Base-by-base conservation (phyloP, 2,888 invertebrate species). In the Acrobasis suavella region DNA sequence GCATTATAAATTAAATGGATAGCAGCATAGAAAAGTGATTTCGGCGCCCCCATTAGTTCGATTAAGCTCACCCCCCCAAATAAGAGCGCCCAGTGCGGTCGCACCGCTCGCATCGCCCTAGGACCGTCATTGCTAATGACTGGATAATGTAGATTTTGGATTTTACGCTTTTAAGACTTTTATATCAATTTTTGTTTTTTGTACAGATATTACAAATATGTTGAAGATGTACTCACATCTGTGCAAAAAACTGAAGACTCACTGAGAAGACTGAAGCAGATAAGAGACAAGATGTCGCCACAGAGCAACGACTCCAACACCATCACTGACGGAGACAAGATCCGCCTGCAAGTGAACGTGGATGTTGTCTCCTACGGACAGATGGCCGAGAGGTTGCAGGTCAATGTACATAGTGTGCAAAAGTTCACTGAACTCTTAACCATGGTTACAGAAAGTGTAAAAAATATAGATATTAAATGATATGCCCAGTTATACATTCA, bases 241-340 rank as follows among this genome's bases (percentile, higher is more conserved):
- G 98, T 99, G 10, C 97, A 97, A 83, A 98, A 96, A 90, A 99
- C 98, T 72, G 98, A 99, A 82, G 98, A 98, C 81, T 98, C 98
- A 63, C 89, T 99, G 69, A 95, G 97, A 79, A 94, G 98, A 73
- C 92, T 99, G 80, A 98, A 98, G 87, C 96, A 96, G 85, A 95
- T 96, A 17, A 94, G 97, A 67, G 96, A 96, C 65, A 93, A 93
- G 78, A 78, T 81, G 56, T 77, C 84, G 65, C 82, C 81, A 38
- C 87, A 85, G 82, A 86, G 86, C 62, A 89, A 82, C 64, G 95
- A 94, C 67, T 89, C 81, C 68, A 93, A 93, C 55, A 94, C 94
- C n/a, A 89, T 95, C 68, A 95, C 95, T 37, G 99, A 99, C 80
- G 98, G 98, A 81, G 97, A 98, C 81, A 99, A 99, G 90, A 99